Percentiles rank a stretch among this genome's conserved stretches.
phyloP scores from a whole-genome alignment of 2,888 invertebrate species.

The Meliscaeva auricollis region DNA sequence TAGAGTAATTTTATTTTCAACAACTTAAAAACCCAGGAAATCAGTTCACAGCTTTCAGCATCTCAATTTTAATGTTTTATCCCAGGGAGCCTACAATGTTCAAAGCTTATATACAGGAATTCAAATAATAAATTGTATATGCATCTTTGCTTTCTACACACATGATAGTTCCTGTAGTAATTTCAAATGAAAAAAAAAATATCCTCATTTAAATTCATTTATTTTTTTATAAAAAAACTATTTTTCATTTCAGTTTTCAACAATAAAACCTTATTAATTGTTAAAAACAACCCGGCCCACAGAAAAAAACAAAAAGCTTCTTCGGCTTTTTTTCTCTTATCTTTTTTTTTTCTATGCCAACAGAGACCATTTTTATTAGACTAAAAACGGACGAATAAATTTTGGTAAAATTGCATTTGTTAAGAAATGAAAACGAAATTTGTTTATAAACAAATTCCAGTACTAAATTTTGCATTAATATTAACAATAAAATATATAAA shows the following conservation, averaged over 20 bases:
- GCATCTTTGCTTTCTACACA: neutral
- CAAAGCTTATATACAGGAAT: too few relatives aligned
- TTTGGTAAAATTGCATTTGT: conserved; percentile 46
- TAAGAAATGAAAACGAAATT: conserved; percentile 69
- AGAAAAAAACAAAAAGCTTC: conserved; percentile 46
- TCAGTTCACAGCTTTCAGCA: too few relatives aligned
- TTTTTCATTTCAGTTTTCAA: conserved; percentile 36
- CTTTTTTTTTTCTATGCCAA: neutral
- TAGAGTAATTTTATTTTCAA: too few relatives aligned
- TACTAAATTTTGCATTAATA: conserved; percentile 73
- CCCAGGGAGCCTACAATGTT: too few relatives aligned
- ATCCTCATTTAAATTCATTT: neutral
- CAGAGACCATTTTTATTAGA: neutral
- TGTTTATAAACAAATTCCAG: conserved; percentile 74
- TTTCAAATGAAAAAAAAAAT: neutral
- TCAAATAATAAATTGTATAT: too few relatives aligned
- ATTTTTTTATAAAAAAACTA: neutral
- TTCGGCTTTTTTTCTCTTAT: neutral
- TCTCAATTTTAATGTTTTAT: too few relatives aligned
- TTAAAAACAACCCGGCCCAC: conserved; percentile 71
- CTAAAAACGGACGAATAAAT: neutral
- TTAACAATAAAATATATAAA: conserved; percentile 79
- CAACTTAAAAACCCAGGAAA: too few relatives aligned
- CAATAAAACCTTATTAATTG: conserved; percentile 67
- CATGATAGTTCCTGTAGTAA: neutral